Conservation (phyloP, 2,888 invertebrate genomes). For the Heliothis peltigera region DNA sequence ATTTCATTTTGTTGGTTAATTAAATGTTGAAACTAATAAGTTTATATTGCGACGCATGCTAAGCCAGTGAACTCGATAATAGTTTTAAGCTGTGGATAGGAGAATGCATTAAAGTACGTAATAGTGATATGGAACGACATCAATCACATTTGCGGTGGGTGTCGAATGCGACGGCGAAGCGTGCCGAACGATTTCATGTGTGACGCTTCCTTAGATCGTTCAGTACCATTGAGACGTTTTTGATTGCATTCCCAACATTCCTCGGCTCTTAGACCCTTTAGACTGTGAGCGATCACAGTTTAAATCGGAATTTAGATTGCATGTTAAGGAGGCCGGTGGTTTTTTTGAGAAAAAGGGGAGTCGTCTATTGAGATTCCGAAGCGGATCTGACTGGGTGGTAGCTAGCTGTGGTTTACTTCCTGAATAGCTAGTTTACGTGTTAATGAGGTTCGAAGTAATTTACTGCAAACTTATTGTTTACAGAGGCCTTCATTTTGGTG, state of each 20-base stretch:
- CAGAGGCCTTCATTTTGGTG: background rate
- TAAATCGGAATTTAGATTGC: slow-evolving; percentile 68
- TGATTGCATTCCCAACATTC: slow-evolving; percentile 70
- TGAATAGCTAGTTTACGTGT: slow-evolving; percentile 41
- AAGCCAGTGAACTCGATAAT: slow-evolving; percentile 1
- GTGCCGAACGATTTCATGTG: slow-evolving; percentile 66
- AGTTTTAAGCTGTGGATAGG: slow-evolving; percentile 16
- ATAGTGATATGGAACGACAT: slow-evolving; percentile 40
- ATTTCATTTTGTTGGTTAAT: slow-evolving; percentile 36
- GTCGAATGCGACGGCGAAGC: slow-evolving; percentile 51
- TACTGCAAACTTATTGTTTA: slow-evolving; percentile 1
- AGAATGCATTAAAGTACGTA: slow-evolving; percentile 21
- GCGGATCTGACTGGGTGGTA: slow-evolving; percentile 26
- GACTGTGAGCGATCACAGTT: slow-evolving; percentile 65
- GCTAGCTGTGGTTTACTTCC: slow-evolving; percentile 20
- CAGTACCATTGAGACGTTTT: slow-evolving; percentile 65
- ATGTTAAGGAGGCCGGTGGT: slow-evolving; percentile 62
- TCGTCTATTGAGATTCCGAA: slow-evolving; percentile 58
- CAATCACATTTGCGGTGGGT: slow-evolving; percentile 59
- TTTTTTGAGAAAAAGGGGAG: slow-evolving; percentile 58
- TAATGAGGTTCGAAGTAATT: slow-evolving; percentile 41
- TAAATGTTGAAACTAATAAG: slow-evolving; percentile 22
- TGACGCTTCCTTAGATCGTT: slow-evolving; percentile 63
- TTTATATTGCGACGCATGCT: background rate
- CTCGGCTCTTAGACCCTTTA: slow-evolving; percentile 61